These are phyloP conservation scores for Eupeodes corollae DNA, from an alignment of 1,140 invertebrate species.

Conservation along the genomic window DNA sequence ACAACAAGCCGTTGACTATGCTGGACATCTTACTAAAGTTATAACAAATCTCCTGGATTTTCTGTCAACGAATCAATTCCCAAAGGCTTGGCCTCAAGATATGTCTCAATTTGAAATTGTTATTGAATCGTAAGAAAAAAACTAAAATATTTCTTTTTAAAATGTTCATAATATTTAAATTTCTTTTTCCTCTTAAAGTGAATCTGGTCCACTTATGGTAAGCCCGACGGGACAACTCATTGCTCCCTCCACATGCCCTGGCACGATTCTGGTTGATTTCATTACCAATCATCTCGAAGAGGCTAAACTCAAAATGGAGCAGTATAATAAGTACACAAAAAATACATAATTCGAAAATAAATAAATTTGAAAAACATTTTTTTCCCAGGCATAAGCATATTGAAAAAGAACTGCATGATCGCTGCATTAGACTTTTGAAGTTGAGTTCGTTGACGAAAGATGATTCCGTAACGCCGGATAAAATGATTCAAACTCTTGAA, in stretches of 20 bases:
- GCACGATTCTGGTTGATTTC: slow-evolving; percentile 71
- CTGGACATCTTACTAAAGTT: slow-evolving; percentile 65
- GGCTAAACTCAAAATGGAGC: slow-evolving; percentile 53
- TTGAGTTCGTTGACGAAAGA: slow-evolving; percentile 69
- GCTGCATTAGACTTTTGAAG: slow-evolving; percentile 53
- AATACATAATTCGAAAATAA: neutral
- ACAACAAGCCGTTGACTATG: slow-evolving; percentile 71
- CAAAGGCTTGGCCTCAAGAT: slow-evolving; percentile 55
- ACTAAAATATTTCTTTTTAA: slow-evolving; percentile 1
- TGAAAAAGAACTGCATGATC: slow-evolving; percentile 55
- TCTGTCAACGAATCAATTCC: slow-evolving; percentile 53
- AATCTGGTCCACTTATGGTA: slow-evolving; percentile 84
- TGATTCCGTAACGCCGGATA: slow-evolving; percentile 75
- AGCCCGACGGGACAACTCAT: slow-evolving; percentile 87
- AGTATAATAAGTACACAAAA: slow-evolving; percentile 61
- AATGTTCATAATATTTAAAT: neutral
- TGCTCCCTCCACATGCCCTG: slow-evolving; percentile 78
- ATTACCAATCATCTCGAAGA: slow-evolving; percentile 64
- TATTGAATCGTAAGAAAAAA: slow-evolving; percentile 69
- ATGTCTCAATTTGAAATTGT: slow-evolving; percentile 70
- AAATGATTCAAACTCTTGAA: slow-evolving; percentile 77
- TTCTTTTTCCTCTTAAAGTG: slow-evolving; percentile 34
- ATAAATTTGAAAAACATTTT: slow-evolving; percentile 5
- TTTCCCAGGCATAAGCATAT: slow-evolving; percentile 58
- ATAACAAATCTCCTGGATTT: slow-evolving; percentile 75